Base-by-base conservation (phyloP, 1,140 invertebrate genomes). In the Tetragnatha versicolor region DNA sequence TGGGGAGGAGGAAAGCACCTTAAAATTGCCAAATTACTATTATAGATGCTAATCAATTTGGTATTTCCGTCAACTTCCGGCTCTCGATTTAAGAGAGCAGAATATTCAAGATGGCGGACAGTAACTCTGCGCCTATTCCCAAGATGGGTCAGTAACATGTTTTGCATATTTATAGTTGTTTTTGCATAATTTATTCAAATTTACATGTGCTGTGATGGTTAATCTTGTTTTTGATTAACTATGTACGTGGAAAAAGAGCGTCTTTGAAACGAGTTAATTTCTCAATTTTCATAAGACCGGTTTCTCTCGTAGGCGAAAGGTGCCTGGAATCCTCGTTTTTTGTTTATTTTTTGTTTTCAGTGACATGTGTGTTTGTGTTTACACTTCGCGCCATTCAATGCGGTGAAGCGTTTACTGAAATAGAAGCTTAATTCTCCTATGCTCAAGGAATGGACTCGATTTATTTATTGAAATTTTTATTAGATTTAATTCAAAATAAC, bases 81-180 rank as follows among this genome's bases (percentile, higher is more conserved):
- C 66, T 17, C 47, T 80, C 53, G 65, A 79, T 65, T 79, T 68
- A 51, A 69, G 63, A 25, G 42, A 35, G 14, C 45, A 76, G 69
- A 80, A 68, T 75, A 79, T 75, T 80, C 79, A 80, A 80, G 60
- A 80, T 80, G 79, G 79, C 79, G 69, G 79, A 80, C 69, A 75
- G 61, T 58, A 63, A 69, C 39, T 72, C 68, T 49, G 37, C 47
- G 60, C 61, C 79, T 80, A 70, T 75, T 68, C 49, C 27, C 51
- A 49, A 63, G 70, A 75, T 70, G 75, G 79, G 79, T 75, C 39
- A 75, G 79, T 20, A 53, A 47, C 68, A 51, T 42, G 27, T 66
- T 79, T 79, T 73, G 55, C 70, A 66, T 80, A 75, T 73, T 80
- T 49, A 68, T 68, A 47, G 27, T 35, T 29, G 25, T 14, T 29